Conservation (phyloP, 2,113 vertebrate genomes). For the Anguilla japonica region DNA sequence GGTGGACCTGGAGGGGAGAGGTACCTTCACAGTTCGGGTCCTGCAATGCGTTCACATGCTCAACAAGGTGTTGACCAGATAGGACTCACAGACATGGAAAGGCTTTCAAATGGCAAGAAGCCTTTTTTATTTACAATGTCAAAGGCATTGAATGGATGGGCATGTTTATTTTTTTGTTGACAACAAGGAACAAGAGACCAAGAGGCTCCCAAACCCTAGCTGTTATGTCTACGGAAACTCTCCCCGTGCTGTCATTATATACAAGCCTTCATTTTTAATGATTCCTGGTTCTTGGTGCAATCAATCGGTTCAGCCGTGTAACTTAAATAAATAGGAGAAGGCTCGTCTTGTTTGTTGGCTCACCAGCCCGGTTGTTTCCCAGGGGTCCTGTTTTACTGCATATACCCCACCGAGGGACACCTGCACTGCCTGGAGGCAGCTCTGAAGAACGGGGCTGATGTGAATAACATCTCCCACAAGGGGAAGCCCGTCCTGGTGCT, state of each 20-base stretch:
- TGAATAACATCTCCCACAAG: constrained; percentile 74
- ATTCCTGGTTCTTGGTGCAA: neutral
- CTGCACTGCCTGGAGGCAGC: constrained; percentile 74
- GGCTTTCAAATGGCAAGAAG: no score
- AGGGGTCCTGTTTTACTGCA: constrained; percentile 91
- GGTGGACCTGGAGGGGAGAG: constrained; percentile 84
- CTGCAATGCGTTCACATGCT: neutral
- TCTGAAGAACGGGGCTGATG: constrained; percentile 76
- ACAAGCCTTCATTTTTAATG: no score
- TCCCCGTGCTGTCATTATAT: no score
- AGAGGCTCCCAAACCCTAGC: no score
- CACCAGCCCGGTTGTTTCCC: constrained; percentile 37
- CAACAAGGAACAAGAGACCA: no score
- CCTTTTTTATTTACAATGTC: no score
- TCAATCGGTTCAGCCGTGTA: neutral
- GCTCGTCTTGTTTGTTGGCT: neutral
- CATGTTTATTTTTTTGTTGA: no score
- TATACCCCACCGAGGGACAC: constrained; percentile 80
- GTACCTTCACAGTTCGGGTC: constrained; percentile 54
- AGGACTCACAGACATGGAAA: no score
- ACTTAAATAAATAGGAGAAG: neutral
- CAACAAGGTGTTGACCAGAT: no score
- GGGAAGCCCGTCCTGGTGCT: constrained; percentile 81
- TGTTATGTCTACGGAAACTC: no score
- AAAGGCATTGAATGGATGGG: no score